These are phyloP conservation scores for Tenthredo mesomela DNA, from an alignment of 2,888 invertebrate species.

Conservation along the genomic window DNA sequence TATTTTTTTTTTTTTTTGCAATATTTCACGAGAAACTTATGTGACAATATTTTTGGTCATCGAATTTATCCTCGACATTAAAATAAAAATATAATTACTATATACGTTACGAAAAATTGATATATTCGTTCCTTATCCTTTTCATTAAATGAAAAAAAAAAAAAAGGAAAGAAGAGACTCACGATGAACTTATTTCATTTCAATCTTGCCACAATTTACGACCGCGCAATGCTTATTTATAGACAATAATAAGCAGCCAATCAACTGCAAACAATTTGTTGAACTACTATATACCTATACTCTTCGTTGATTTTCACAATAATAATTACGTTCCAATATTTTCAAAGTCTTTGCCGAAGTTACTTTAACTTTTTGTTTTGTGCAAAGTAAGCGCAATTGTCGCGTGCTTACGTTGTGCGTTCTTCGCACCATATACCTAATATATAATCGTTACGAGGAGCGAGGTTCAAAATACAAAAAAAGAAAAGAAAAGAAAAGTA, in stretches of 20 bases:
- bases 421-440: not conserved
- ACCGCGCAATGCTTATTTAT: not conserved
- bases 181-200: not conserved
- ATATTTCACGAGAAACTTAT: not conserved
- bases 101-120: not conserved
- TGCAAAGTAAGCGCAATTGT: constrained; percentile 30
- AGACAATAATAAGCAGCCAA: constrained; percentile 8
- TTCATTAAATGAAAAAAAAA: not conserved
- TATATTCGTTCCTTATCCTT: not conserved
- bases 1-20: not conserved
- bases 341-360: not conserved
- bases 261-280: not conserved
- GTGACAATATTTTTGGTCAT: not conserved
- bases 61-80: not conserved
- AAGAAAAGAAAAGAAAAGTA: not conserved
- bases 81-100: not conserved
- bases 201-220: not conserved
- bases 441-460: not conserved
- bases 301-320: not conserved
- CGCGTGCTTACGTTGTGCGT: constrained; percentile 20
- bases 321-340: constrained; percentile 7
- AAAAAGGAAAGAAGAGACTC: not conserved
- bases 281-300: too few relatives aligned
- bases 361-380: constrained; percentile 26
- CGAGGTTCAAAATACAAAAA: not conserved